These are phyloP conservation scores for Ovibos moschatus DNA, from an alignment of 2,113 vertebrate species.

Conservation along the genomic window DNA sequence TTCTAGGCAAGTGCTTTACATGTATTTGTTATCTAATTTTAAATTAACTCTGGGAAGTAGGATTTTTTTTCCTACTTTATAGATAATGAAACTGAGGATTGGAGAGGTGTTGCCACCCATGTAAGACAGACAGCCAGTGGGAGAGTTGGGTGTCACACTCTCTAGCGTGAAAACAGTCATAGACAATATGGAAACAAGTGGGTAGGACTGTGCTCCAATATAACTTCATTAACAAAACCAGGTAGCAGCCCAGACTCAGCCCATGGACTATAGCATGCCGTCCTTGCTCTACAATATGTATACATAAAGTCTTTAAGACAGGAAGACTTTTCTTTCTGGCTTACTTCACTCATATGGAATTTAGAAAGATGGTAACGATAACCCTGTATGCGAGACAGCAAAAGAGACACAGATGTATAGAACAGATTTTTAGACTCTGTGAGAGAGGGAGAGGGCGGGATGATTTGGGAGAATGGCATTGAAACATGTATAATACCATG, in stretches of 20 bases:
- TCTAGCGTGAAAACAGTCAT: not conserved
- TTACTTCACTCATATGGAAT: too few species aligned
- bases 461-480: too few species aligned
- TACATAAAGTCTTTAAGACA: not conserved
- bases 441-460: too few species aligned
- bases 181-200: not conserved
- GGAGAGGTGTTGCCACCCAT: not conserved
- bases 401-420: too few species aligned
- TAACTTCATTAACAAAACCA: not conserved
- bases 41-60: not conserved
- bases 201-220: not conserved
- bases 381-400: too few species aligned
- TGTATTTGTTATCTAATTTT: not conserved
- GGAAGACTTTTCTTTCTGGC: not conserved
- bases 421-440: too few species aligned
- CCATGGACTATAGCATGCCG: not conserved
- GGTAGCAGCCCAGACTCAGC: not conserved
- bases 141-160: not conserved
- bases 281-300: not conserved
- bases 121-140: not conserved
- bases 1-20: not conserved
- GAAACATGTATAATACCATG: too few species aligned
- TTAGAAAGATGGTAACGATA: too few species aligned
- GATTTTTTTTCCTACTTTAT: not conserved
- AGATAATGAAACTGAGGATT: not conserved